These are phyloP conservation scores for Choreutis nemorana DNA, from an alignment of 2,888 invertebrate genomes.

Conservation along the genomic window DNA sequence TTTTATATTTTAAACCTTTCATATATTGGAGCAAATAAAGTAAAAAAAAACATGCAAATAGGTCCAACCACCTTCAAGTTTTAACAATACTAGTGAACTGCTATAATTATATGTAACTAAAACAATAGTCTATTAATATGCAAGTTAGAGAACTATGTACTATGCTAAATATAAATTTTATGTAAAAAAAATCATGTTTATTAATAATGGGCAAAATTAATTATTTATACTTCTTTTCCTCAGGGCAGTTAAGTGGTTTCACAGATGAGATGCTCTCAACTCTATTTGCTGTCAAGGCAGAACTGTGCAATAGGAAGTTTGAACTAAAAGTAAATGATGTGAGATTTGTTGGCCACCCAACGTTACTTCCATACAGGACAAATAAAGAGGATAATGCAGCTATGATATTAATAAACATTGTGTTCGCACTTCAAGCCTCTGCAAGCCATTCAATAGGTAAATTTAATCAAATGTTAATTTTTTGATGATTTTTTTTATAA, in stretches of 20 bases:
- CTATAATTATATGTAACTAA: too few relatives aligned
- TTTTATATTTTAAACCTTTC: too few relatives aligned
- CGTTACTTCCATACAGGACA: constrained; percentile 74
- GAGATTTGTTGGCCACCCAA: constrained; percentile 94
- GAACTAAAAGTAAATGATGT: constrained; percentile 96
- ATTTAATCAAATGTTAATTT: constrained; percentile 10
- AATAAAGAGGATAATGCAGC: constrained; percentile 73
- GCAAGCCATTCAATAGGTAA: constrained; percentile 88
- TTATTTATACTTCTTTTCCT: constrained; percentile 10
- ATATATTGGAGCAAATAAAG: too few relatives aligned
- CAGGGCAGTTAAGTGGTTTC: constrained; percentile 74
- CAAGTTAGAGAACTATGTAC: too few relatives aligned
- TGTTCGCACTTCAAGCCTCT: constrained; percentile 90
- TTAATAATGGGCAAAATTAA: too few relatives aligned
- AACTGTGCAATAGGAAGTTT: constrained; percentile 89
- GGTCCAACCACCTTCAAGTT: too few relatives aligned
- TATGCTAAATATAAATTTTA: too few relatives aligned
- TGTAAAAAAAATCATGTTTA: too few relatives aligned
- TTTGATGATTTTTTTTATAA: constrained; percentile 1
- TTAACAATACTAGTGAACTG: too few relatives aligned
- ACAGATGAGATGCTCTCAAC: constrained; percentile 88
- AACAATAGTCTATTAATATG: too few relatives aligned
- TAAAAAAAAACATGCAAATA: too few relatives aligned
- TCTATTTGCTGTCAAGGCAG: constrained; percentile 89
- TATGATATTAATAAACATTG: constrained; percentile 85